Conservation (phyloP, 2,797 vertebrate genomes). For the Phoxinus dragarum region DNA sequence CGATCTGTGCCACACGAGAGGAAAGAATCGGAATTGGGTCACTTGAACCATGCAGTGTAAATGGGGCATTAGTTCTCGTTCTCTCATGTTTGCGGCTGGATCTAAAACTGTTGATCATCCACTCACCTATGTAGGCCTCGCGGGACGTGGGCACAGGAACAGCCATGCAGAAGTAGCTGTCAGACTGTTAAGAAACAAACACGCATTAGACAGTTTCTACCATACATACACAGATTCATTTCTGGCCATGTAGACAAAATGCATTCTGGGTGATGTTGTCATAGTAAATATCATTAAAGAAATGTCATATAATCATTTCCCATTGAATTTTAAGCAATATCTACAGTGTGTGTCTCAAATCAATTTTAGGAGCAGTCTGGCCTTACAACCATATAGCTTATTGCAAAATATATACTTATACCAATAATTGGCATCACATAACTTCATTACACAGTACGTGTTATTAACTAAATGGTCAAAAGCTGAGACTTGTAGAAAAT, state of each 20-base stretch:
- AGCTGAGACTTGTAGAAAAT: too few relatives aligned
- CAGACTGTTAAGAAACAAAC: slow-evolving; percentile 81
- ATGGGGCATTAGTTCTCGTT: background rate
- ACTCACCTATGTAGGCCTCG: slow-evolving; percentile 92
- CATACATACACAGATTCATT: background rate
- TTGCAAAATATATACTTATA: background rate
- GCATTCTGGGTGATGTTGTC: background rate
- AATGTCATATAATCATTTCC: background rate
- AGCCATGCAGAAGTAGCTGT: slow-evolving; percentile 92
- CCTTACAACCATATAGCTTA: background rate
- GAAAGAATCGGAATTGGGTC: too few relatives aligned
- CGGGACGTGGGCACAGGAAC: slow-evolving; percentile 82
- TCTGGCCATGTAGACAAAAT: slow-evolving; percentile 40
- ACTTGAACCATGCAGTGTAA: too few relatives aligned
- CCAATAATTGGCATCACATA: background rate
- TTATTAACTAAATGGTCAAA: background rate
- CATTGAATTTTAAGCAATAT: background rate
- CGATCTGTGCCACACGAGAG: too few relatives aligned
- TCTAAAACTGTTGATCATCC: background rate
- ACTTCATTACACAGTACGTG: background rate
- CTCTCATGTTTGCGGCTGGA: background rate
- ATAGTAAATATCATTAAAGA: background rate
- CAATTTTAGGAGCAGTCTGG: background rate
- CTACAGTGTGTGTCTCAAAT: background rate
- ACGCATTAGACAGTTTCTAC: background rate